A percentile compares a stretch with the other conserved stretches of the same genome.
Evolutionary conservation across 2,888 invertebrate genomes (phyloP).

Genomic region (Adelphocoris suturalis): DNA sequence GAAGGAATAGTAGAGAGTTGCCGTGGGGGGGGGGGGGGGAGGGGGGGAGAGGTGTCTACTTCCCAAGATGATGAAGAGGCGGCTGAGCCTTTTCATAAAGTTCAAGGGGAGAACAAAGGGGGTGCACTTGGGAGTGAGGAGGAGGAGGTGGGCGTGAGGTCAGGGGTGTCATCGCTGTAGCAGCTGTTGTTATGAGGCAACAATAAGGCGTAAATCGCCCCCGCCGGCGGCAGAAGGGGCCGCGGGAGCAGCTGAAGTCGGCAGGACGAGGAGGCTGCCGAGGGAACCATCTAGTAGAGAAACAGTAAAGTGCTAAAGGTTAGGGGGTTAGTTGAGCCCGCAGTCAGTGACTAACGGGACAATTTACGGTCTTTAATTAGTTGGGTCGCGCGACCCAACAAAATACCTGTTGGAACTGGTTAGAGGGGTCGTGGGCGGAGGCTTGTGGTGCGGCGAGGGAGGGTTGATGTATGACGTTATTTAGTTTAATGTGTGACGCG

Average conservation of each 20-base stretch:
- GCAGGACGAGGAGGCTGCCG: background rate
- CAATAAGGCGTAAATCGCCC: conserved; percentile 51
- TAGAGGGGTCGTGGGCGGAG: background rate
- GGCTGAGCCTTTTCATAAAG: conserved; percentile 20
- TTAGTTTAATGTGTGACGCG: conserved; percentile 33
- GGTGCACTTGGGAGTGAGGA: background rate
- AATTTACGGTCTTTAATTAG: conserved; percentile 47
- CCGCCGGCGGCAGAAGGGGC: conserved; percentile 13
- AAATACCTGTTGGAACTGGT: conserved; percentile 46
- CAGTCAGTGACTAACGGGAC: conserved; percentile 30
- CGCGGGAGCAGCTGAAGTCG: background rate
- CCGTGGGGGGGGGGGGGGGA: no score
- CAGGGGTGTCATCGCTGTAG: conserved; percentile 39
- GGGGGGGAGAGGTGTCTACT: background rate
- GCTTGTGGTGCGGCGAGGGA: background rate
- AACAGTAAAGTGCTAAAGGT: background rate
- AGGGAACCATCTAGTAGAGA: background rate
- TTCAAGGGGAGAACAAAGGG: background rate
- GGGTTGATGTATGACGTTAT: conserved; percentile 49
- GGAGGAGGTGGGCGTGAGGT: background rate
- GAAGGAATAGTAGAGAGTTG: no score
- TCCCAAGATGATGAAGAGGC: conserved; percentile 13
- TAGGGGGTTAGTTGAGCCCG: background rate
- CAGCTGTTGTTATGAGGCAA: conserved; percentile 53
- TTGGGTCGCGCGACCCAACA: conserved; percentile 40